phyloP scores from a whole-genome alignment of 2,888 invertebrate genomes.

The Oconnorella tubifera region DNA sequence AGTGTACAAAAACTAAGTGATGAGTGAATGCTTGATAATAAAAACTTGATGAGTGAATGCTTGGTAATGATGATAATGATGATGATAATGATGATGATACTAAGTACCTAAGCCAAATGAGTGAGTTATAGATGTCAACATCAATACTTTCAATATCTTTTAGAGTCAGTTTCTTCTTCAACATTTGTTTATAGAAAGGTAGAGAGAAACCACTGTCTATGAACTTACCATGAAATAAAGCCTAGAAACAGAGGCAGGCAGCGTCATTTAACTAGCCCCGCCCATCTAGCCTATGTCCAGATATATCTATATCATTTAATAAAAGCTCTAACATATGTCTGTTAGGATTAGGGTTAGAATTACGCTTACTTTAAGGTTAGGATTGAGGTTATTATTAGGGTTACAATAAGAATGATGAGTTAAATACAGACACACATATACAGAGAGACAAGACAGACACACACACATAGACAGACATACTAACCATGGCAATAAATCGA shows the following conservation, averaged over 20 bases:
- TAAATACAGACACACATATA: neutral
- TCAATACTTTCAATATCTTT: slow-evolving; percentile 14
- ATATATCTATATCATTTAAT: neutral
- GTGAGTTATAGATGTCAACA: slow-evolving; percentile 12
- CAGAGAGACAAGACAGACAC: neutral
- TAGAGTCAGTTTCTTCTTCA: slow-evolving; percentile 15
- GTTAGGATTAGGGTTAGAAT: no score
- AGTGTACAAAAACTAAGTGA: no score
- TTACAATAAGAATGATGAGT: neutral
- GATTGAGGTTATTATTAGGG: no score
- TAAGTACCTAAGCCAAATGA: slow-evolving; percentile 5
- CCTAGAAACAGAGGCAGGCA: neutral
- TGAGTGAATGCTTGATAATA: no score
- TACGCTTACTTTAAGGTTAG: no score
- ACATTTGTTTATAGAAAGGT: slow-evolving; percentile 14
- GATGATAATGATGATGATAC: neutral
- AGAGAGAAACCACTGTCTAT: slow-evolving; percentile 10
- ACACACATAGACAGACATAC: neutral
- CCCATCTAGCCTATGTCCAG: neutral
- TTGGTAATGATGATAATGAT: no score
- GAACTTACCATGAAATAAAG: slow-evolving; percentile 14
- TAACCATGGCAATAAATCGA: slow-evolving; percentile 9
- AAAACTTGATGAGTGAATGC: no score
- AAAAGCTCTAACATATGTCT: neutral
- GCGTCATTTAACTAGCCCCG: neutral